phyloP scores from a whole-genome alignment of 2,113 vertebrate species.

The Ondatra zibethicus region DNA sequence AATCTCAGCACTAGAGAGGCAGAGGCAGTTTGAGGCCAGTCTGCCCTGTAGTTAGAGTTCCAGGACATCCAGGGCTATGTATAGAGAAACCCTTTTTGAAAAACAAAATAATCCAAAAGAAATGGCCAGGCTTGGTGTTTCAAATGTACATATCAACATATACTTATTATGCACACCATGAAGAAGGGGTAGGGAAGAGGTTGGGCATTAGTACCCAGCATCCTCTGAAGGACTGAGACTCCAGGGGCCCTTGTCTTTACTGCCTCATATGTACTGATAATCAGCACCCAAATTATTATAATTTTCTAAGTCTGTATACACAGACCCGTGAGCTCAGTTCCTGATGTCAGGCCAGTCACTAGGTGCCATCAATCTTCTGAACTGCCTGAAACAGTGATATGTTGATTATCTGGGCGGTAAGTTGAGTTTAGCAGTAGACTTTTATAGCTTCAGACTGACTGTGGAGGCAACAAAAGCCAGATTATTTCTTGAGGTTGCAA shows the following conservation, averaged over 20 bases:
- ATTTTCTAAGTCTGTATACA: rapidly evolving
- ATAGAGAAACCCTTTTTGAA: too few species aligned
- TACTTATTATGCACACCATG: rapidly evolving
- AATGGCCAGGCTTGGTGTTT: not conserved
- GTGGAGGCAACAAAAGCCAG: not conserved
- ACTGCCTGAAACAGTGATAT: rapidly evolving
- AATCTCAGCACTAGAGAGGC: too few species aligned
- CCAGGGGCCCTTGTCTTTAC: rapidly evolving
- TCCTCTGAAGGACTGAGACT: not conserved
- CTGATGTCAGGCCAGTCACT: rapidly evolving
- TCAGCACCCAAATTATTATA: rapidly evolving
- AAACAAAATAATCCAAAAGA: not conserved
- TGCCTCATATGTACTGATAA: not conserved
- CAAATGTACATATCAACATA: not conserved
- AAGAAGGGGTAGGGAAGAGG: too few species aligned
- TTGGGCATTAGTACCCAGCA: too few species aligned
- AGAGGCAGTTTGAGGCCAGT: too few species aligned
- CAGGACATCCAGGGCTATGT: too few species aligned
- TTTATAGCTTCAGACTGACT: not conserved
- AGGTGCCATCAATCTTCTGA: not conserved
- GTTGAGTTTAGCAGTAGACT: not conserved
- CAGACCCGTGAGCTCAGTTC: rapidly evolving
- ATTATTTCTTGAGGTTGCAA: not conserved
- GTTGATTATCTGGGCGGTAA: not conserved
- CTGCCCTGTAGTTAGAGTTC: too few species aligned